These are phyloP conservation scores for Halocynthia roretzi DNA, from an alignment of 23 tunicate species.

Conservation along the genomic window DNA sequence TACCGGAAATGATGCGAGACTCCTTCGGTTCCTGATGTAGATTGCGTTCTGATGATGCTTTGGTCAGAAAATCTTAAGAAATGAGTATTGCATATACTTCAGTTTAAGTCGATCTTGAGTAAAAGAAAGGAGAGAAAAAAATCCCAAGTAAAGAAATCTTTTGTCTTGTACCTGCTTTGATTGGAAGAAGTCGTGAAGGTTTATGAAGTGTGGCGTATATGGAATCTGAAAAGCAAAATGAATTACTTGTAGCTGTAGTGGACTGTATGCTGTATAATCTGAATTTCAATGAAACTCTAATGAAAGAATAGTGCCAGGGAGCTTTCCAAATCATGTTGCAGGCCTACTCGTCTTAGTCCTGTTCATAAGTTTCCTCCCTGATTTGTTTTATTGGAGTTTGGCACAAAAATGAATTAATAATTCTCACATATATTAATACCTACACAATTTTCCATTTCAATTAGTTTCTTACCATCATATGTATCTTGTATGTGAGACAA, in stretches of 20 bases:
- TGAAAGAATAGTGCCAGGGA: not conserved
- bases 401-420: not conserved
- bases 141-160: no score
- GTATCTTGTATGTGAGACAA: slow-evolving; percentile 7
- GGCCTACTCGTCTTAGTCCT: no score
- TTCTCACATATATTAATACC: not conserved
- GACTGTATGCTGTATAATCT: no score
- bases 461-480: not conserved
- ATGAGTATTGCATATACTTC: not conserved
- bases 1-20: not conserved
- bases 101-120: not conserved
- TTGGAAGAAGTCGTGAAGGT: not conserved
- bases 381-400: not conserved
- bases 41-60: slow-evolving; percentile 17
- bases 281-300: no score
- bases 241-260: no score
- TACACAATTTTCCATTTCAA: not conserved
- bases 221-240: not conserved
- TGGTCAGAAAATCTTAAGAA: not conserved
- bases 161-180: not conserved
- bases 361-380: no score
- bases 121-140: not conserved
- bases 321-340: not conserved
- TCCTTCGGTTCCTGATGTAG: slow-evolving; percentile 21
- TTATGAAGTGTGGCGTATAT: not conserved